These are phyloP conservation scores for Apomyelois bistriatella DNA, from an alignment of 2,888 invertebrate genomes.

Conservation along the genomic window DNA sequence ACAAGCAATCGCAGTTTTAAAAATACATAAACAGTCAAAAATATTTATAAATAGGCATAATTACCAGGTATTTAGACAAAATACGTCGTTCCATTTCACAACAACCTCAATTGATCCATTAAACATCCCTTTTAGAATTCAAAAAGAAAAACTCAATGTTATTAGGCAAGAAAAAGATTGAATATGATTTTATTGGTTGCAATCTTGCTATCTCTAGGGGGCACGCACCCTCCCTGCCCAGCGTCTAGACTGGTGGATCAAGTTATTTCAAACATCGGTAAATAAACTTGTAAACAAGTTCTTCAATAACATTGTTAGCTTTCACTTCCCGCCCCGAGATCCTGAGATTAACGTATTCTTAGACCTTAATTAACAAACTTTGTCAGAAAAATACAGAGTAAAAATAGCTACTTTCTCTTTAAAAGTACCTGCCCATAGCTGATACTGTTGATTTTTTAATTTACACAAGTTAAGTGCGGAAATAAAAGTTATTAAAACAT, in stretches of 20 bases:
- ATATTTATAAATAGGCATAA: too few relatives aligned
- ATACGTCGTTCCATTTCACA: too few relatives aligned
- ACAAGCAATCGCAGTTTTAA: too few relatives aligned
- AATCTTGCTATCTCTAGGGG: constrained; percentile 55
- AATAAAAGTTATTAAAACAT: constrained; percentile 2
- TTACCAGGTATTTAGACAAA: too few relatives aligned
- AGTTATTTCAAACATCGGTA: constrained; percentile 51
- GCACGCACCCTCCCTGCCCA: constrained; percentile 49
- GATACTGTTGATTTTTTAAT: neutral
- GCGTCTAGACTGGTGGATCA: constrained; percentile 66
- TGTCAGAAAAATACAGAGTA: neutral
- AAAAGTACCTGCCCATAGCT: neutral
- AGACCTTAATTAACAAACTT: constrained; percentile 18
- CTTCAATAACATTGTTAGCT: constrained; percentile 35
- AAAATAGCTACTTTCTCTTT: constrained; percentile 5
- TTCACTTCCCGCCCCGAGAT: constrained; percentile 29
- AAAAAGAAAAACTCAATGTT: constrained; percentile 20
- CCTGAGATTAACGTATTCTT: constrained; percentile 17
- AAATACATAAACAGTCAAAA: too few relatives aligned
- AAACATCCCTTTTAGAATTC: neutral
- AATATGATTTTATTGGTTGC: constrained; percentile 62
- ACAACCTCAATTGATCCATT: neutral
- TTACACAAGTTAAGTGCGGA: neutral
- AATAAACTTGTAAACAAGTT: constrained; percentile 41
- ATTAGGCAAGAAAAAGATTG: constrained; percentile 41